A percentile compares a stretch with the other conserved stretches of the same genome.
These are phyloP conservation scores for Euplagia quadripunctaria DNA, from an alignment of 2,888 invertebrate genomes.

Conservation along the genomic window DNA sequence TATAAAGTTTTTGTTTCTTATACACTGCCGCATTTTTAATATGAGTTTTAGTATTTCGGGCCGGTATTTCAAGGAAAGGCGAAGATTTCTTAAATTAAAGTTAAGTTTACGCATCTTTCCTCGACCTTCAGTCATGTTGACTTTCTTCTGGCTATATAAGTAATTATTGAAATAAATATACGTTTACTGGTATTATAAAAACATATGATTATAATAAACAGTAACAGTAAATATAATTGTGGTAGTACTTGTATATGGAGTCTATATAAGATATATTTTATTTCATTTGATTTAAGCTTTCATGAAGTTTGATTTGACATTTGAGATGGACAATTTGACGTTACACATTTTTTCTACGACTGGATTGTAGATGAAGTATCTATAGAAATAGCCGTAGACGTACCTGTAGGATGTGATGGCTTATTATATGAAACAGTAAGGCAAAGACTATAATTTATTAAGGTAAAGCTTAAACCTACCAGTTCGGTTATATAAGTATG, in stretches of 20 bases:
- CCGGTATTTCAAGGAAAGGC: slow-evolving; percentile 82
- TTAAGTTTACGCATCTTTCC: slow-evolving; percentile 37
- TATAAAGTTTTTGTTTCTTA: slow-evolving; percentile 87
- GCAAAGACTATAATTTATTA: too few relatives aligned
- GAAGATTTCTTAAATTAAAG: slow-evolving; percentile 63
- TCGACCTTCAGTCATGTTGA: slow-evolving; percentile 38
- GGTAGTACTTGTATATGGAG: background rate
- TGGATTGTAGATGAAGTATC: background rate
- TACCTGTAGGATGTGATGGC: background rate
- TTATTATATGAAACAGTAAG: too few relatives aligned
- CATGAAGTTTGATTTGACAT: background rate
- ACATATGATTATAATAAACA: background rate
- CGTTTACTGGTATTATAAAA: background rate
- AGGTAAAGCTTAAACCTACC: too few relatives aligned
- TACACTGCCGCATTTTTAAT: slow-evolving; percentile 84
- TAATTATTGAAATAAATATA: background rate
- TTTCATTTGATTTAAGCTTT: background rate
- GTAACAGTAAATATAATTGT: background rate
- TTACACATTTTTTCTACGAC: background rate
- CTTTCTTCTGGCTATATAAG: background rate
- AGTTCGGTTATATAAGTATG: too few relatives aligned
- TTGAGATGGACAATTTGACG: background rate
- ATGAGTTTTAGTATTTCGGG: slow-evolving; percentile 88
- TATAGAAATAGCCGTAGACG: background rate
- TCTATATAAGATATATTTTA: background rate